Evolutionary conservation across 2,888 invertebrate genomes (phyloP), one percentile per base, ranked within the genome.

Genomic region (Sarcophaga caerulescens): DNA sequence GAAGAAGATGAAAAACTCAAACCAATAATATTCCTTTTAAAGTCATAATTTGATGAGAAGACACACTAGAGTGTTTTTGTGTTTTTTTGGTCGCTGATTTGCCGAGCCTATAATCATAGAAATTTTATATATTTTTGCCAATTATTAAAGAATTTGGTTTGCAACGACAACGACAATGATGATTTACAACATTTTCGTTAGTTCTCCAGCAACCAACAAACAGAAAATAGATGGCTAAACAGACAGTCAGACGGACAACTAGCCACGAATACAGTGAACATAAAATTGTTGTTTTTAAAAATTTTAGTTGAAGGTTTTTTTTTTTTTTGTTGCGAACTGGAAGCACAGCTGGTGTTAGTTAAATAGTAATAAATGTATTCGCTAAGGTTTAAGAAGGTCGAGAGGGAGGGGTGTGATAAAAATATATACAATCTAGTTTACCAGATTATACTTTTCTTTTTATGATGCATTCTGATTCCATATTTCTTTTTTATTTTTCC

Each of bases 101-200:
- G 52, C 4, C 52, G 47, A 79, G 71, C 65, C 19, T 25, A 47
- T 68, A 82, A 79, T 78, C 84, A 81, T 19, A 81, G 81, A 52
- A 84, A 65, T 66, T 81, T 69, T 76, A 21, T 78, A 69, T 77
- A 80, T 79, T 85, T 84, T 81, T 83, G 86, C 85, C 86, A 88
- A 88, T 88, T 88, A 86, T 81, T 44, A 73, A 86, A 66, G 86
- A 86, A 88, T 88, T 85, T 75, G 78, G 76, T 83, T 52, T 82
- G 35, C 66, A 47, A 14, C 66, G 75, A 35, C 35, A 2, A 35
- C 35, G 35, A 10, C 35, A 35, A 35, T 35, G 35, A 86, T 86
- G 86, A 86, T 86, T 86, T 86, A 86, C 86, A 84, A 73, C 86
- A 86, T 86, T 84, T 86, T 84, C 68, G 77, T 75, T 69, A 23